These are phyloP conservation scores for Xenops minutus DNA, from an alignment of 2,797 vertebrate species.

Conservation along the genomic window DNA sequence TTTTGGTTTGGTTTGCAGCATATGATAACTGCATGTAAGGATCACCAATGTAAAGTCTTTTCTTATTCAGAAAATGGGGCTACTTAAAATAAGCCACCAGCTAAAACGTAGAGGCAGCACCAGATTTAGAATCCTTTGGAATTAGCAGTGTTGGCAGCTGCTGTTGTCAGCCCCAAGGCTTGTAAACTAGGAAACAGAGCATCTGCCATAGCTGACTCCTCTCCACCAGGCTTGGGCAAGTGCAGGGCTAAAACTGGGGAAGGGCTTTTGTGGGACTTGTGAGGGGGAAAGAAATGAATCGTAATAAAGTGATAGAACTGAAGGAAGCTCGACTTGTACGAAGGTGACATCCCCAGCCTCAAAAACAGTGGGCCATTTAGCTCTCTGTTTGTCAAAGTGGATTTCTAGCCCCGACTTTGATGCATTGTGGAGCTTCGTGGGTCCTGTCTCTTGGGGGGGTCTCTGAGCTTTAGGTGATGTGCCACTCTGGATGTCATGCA, in stretches of 20 bases:
- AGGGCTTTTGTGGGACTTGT: neutral
- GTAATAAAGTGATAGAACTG: neutral
- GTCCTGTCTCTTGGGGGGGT: neutral
- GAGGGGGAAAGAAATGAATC: rapidly evolving
- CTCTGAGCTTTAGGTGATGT: neutral
- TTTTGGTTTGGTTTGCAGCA: neutral
- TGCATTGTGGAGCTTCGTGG: neutral
- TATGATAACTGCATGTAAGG: neutral
- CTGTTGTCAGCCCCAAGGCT: neutral
- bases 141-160: neutral
- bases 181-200: neutral
- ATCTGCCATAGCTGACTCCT: neutral
- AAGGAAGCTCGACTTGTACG: neutral
- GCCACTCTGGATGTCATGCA: neutral
- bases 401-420: neutral
- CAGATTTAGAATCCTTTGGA: neutral
- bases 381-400: neutral
- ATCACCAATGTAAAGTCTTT: neutral
- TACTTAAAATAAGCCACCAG: neutral
- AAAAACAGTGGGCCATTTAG: neutral
- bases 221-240: neutral
- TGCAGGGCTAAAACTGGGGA: neutral
- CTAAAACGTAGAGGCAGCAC: neutral
- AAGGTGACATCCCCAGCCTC: neutral
- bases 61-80: neutral